Evolutionary conservation across 2,888 invertebrate species (phyloP), one percentile per base, ranked within the genome.

Genomic region (Dioctria linearis): DNA sequence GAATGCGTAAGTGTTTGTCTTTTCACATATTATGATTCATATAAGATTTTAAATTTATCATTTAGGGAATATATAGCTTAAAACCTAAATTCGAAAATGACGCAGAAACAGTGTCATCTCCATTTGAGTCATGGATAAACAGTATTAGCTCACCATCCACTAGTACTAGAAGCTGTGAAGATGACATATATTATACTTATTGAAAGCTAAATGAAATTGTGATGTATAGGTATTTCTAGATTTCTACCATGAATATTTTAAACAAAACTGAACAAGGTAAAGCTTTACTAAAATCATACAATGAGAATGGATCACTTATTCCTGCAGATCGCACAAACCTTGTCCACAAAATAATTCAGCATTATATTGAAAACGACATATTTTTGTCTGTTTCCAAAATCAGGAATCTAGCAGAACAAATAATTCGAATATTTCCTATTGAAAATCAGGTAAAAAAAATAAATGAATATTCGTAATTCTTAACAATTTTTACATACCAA

Each of bases 341-440:
- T 8, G 81, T 83, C 3, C 82, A 78, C 37, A 81, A 67, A 43
- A 67, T 82, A 40, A 75, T 81, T 4, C 80, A 82, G 3, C 78
- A 65, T 71, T 82, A 67, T 8, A 46, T 82, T 37, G 46, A 66
- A 9, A 75, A 82, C 37, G 51, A 81, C 63, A 49, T 63, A 13
- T n/a, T 43, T 66, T 5, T 82, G 3, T 13, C 57, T 4, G 57
- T 79, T 5, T 3, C 39, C 3, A 65, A 59, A 46, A 78, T 69
- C 49, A 57, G 51, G n/a, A n/a, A 51, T 54, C 69, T 82, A 40
- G 75, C 82, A 4, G 67, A 81, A 40, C 63, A 82, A 79, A 80
- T 82, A 13, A n/a, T 81, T 0, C 66, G 80, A 57, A 39, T 82
- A 54, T 82, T 82, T 80, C 82, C 82, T 11, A 82, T 71, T n/a